phyloP scores from a whole-genome alignment of 2,888 invertebrate genomes.

The Phyllotreta striolata region DNA sequence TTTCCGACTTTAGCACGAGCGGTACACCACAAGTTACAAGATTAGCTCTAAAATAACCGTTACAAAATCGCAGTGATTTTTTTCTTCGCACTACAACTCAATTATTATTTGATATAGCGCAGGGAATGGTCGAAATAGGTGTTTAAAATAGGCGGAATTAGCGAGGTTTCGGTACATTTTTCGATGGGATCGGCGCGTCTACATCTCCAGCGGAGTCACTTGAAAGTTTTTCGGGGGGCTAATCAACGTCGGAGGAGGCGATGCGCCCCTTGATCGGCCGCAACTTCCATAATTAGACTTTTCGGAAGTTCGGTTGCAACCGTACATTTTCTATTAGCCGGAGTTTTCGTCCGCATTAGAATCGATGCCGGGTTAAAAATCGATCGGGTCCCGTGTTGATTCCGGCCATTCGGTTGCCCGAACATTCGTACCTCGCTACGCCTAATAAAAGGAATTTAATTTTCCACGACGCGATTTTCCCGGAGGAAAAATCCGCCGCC shows the following conservation, averaged over 20 bases:
- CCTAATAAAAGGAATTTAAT: neutral
- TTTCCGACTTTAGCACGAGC: too few species aligned
- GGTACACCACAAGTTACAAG: too few species aligned
- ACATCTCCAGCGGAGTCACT: conserved; percentile 50
- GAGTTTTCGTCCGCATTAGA: conserved; percentile 29
- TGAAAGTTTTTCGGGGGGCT: conserved; percentile 55
- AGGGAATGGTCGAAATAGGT: too few species aligned
- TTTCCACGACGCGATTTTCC: neutral
- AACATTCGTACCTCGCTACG: too few species aligned
- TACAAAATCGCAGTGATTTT: too few species aligned
- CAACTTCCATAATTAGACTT: conserved; percentile 56
- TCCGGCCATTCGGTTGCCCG: too few species aligned
- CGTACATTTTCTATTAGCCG: conserved; percentile 22
- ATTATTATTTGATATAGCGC: too few species aligned
- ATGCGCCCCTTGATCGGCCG: conserved; percentile 51
- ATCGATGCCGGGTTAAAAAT: conserved; percentile 14
- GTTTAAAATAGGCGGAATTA: too few species aligned
- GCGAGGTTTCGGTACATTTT: neutral
- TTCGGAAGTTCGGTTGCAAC: conserved; percentile 32
- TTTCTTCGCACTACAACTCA: too few species aligned
- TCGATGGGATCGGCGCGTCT: conserved; percentile 42
- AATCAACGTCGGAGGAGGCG: conserved; percentile 55
- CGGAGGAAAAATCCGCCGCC: too few species aligned
- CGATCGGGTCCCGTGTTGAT: too few species aligned
- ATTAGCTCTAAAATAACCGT: too few species aligned